Base-by-base conservation (phyloP, 2,888 invertebrate genomes). In the Linyphia triangularis region DNA sequence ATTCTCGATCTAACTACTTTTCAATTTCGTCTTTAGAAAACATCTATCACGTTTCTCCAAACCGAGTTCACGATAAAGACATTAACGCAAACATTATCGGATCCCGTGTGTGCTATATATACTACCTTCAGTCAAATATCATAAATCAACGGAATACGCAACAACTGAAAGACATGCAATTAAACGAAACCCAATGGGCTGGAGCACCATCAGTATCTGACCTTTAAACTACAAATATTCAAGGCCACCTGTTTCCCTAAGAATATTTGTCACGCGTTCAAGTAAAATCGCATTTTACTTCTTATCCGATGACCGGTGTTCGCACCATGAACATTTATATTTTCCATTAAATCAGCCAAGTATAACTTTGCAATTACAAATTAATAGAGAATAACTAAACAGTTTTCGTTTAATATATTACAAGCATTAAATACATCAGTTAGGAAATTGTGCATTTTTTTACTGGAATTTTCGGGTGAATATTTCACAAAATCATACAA, bases 51-150 rank as follows among this genome's bases (percentile, higher is more conserved):
- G 59, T 69, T 70, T 33, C 57, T 81, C 57, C 43, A 77, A 70
- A 37, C 77, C 33, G 69, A 13, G 19, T 43, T 69, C 81, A 81
- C 81, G 81, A 81, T 81, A 69, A 81, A 81, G 81, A 81, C 70
- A 57, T 75, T 59, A 81, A 37, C 30, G 30, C 22, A 75, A 69
- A 30, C 26, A 51, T 57, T 57, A 59, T 28, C 73, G 26, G 69
- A 13, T 67, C 70, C 28, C 16, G 24, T 77, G 30, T 77, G 77
- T 28, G 63, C 77, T 37, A 63, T 61, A 63, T 77, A 5, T 51
- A 61, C 63, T 63, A 77, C 37, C 24, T 63, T n/a, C 61, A 61
- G 37, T 63, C 57, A 59, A 26, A 37, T n/a, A 69, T 67, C 69
- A 59, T 69, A 81, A 69, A 69, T 81, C 81, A 70, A 24, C n/a